phyloP scores from a whole-genome alignment of 2,888 invertebrate species.

The Eupithecia centaureata region DNA sequence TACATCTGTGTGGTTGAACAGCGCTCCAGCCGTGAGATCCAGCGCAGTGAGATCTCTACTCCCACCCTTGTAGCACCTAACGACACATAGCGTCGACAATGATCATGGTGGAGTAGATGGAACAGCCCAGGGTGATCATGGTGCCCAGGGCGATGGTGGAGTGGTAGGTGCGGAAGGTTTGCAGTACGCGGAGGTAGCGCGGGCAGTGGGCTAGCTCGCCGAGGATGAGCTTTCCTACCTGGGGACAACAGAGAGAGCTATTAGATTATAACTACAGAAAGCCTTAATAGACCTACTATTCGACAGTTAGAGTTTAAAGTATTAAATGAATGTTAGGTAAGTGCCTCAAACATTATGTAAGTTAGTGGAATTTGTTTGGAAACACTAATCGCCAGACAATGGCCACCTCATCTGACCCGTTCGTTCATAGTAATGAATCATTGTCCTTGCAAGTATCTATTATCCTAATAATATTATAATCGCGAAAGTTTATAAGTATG shows the following conservation, averaged over 20 bases:
- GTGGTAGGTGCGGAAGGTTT: constrained; percentile 90
- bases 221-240: constrained; percentile 88
- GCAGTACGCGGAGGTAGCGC: constrained; percentile 90
- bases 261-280: constrained; percentile 5
- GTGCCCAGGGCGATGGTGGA: constrained; percentile 92
- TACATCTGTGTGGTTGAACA: constrained; percentile 5
- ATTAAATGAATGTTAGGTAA: no score
- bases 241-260: constrained; percentile 49
- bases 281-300: no score
- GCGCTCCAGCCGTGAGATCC: not conserved
- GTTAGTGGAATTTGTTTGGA: not conserved
- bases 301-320: no score
- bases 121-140: constrained; percentile 82
- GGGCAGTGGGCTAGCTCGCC: constrained; percentile 90
- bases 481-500: no score
- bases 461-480: no score
- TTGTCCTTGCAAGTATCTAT: not conserved
- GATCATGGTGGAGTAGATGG: constrained; percentile 77
- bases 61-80: constrained; percentile 43
- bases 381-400: not conserved
- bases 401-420: not conserved
- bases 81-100: constrained; percentile 76
- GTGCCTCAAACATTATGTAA: not conserved
- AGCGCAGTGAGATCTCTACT: constrained; percentile 20
- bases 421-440: not conserved